Evolutionary conservation across 2,797 vertebrate species (phyloP).

Genomic region (Acrocephalus scirpaceus): DNA sequence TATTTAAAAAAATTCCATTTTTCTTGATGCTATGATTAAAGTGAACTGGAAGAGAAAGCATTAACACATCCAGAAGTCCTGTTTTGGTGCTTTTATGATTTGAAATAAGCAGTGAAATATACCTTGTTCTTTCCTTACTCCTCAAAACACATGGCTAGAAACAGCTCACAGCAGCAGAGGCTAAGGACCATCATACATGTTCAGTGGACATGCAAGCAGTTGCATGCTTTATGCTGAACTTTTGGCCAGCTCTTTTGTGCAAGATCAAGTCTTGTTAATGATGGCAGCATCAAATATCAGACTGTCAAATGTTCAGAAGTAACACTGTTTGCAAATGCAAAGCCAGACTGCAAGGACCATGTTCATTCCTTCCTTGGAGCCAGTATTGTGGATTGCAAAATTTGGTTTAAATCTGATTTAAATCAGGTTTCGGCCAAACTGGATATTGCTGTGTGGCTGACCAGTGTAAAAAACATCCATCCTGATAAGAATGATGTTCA

Average conservation of each 20-base stretch:
- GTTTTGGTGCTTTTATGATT: background rate
- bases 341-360: background rate
- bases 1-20: background rate
- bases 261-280: slow-evolving; percentile 31
- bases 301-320: background rate
- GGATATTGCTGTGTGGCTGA: background rate
- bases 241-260: background rate
- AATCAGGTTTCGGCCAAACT: background rate
- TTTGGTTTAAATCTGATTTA: background rate
- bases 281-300: background rate
- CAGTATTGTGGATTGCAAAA: background rate
- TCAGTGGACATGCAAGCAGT: background rate
- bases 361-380: background rate
- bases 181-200: background rate
- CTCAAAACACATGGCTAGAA: background rate
- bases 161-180: background rate
- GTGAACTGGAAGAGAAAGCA: background rate
- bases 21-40: background rate
- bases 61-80: background rate
- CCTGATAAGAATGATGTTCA: background rate
- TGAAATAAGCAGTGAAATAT: background rate
- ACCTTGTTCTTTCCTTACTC: background rate
- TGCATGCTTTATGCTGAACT: background rate
- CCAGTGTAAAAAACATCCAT: background rate
- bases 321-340: background rate